These are phyloP conservation scores for Lerista edwardsae DNA, from an alignment of 2,797 vertebrate species.

Conservation along the genomic window DNA sequence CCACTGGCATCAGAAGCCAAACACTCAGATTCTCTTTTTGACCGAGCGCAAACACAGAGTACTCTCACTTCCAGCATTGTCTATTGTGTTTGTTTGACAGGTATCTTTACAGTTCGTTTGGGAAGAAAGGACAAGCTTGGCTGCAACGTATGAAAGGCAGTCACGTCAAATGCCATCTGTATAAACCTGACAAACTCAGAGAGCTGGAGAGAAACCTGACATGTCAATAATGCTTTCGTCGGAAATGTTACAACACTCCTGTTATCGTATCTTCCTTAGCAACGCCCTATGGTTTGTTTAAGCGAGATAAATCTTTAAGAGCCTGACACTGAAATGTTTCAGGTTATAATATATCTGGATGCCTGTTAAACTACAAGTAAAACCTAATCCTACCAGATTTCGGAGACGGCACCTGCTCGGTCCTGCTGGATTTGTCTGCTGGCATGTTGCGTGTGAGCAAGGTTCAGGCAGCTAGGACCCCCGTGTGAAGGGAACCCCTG, in stretches of 20 bases:
- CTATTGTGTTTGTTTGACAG: slow-evolving; percentile 47
- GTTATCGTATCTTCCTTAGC: slow-evolving; percentile 67
- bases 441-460: slow-evolving; percentile 34
- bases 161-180: slow-evolving; percentile 40
- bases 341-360: slow-evolving; percentile 47
- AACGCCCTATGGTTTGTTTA: slow-evolving; percentile 69
- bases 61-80: slow-evolving; percentile 50
- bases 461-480: slow-evolving; percentile 32
- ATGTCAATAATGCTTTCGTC: slow-evolving; percentile 61
- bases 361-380: slow-evolving; percentile 62
- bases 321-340: slow-evolving; percentile 59
- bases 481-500: neutral
- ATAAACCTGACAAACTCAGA: slow-evolving; percentile 57
- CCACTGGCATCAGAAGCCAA: slow-evolving; percentile 17
- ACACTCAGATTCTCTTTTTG: slow-evolving; percentile 42
- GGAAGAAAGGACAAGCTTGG: slow-evolving; percentile 57
- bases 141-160: slow-evolving; percentile 44
- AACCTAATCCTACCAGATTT: slow-evolving; percentile 66
- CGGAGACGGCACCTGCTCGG: slow-evolving; percentile 62
- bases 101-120: slow-evolving; percentile 47
- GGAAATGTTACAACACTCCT: slow-evolving; percentile 53
- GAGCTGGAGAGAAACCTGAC: slow-evolving; percentile 58
- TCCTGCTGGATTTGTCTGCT: slow-evolving; percentile 51
- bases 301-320: slow-evolving; percentile 64
- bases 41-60: slow-evolving; percentile 21